Evolutionary conservation across 2,888 invertebrate species (phyloP).

Genomic region (Ceratothoa steindachneri): DNA sequence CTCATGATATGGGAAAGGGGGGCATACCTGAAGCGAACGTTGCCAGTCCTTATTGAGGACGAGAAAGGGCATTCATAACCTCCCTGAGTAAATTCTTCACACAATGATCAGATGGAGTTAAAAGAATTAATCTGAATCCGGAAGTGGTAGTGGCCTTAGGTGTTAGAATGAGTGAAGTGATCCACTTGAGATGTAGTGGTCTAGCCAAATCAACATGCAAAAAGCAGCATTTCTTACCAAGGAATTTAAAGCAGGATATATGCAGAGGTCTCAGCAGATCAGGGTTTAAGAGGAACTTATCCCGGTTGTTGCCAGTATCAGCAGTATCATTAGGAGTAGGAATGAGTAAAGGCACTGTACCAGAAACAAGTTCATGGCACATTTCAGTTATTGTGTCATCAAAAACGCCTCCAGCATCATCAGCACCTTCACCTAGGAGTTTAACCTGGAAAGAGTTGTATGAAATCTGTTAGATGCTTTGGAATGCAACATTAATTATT

Average conservation of each 20-base stretch:
- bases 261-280: conserved; percentile 58
- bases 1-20: too few relatives aligned
- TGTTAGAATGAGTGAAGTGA: too few relatives aligned
- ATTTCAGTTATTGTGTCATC: conserved; percentile 67
- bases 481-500: background rate
- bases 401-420: conserved; percentile 67
- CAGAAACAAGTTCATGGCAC: conserved; percentile 63
- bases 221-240: conserved; percentile 59
- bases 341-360: conserved; percentile 60
- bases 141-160: too few relatives aligned
- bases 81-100: too few relatives aligned
- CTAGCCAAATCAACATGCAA: too few relatives aligned
- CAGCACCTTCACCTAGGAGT: conserved; percentile 64
- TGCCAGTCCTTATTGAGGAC: too few relatives aligned
- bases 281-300: conserved; percentile 62
- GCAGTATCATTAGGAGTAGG: conserved; percentile 63
- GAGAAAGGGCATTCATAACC: too few relatives aligned
- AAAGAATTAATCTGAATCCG: too few relatives aligned
- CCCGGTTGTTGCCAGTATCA: conserved; percentile 62
- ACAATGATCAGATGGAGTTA: too few relatives aligned
- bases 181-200: too few relatives aligned
- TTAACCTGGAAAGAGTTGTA: conserved; percentile 56
- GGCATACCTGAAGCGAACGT: too few relatives aligned
- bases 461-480: conserved; percentile 12
- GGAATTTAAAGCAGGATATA: conserved; percentile 61